phyloP scores from a whole-genome alignment of 2,888 invertebrate genomes.

The Plebejus argus region DNA sequence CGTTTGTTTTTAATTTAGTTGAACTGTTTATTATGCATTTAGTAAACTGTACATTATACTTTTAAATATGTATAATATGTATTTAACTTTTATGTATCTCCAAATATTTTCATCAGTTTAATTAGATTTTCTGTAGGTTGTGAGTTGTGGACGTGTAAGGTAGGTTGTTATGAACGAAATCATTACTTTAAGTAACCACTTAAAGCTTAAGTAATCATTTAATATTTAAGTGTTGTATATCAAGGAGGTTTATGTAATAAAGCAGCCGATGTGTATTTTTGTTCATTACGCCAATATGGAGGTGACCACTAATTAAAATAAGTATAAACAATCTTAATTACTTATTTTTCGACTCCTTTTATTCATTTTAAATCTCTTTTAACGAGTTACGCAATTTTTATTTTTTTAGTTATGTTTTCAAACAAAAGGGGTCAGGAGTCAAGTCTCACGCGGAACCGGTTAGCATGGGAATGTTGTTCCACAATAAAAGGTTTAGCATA shows the following conservation, averaged over 20 bases:
- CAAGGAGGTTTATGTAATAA: neutral
- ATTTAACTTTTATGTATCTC: too few species aligned
- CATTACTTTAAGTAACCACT: neutral
- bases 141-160: neutral
- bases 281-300: neutral
- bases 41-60: neutral
- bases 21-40: neutral
- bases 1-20: neutral
- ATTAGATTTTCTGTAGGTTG: too few species aligned
- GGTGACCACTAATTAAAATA: neutral
- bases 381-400: slow-evolving; percentile 21
- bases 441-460: slow-evolving; percentile 44
- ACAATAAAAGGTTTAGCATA: slow-evolving; percentile 59
- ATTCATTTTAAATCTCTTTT: neutral
- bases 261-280: neutral
- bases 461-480: slow-evolving; percentile 53
- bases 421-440: slow-evolving; percentile 15
- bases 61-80: neutral
- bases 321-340: neutral
- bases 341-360: neutral
- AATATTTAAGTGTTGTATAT: neutral
- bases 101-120: too few species aligned
- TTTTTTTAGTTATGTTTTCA: slow-evolving; percentile 19
- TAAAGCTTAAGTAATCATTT: neutral
- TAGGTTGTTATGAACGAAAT: neutral